Percentiles rank a stretch among this genome's conserved stretches.
phyloP scores from a whole-genome alignment of 2,888 invertebrate species.

The Eurytoma californica region DNA sequence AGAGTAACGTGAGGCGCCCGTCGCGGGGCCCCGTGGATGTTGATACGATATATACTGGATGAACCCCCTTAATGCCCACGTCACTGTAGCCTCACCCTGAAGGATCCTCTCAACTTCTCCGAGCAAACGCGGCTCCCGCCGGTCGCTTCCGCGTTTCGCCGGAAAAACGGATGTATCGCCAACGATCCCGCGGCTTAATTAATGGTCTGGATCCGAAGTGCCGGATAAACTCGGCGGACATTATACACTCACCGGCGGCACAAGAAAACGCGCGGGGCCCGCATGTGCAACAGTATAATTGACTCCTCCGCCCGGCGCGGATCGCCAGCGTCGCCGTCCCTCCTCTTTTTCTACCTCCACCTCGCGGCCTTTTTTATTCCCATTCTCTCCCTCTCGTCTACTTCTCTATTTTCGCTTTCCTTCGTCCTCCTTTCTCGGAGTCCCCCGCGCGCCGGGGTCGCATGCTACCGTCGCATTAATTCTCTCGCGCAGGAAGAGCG shows the following conservation, averaged over 20 bases:
- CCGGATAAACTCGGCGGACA: constrained; percentile 3
- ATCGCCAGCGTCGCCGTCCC: constrained; percentile 38
- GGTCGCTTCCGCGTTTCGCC: constrained; percentile 8
- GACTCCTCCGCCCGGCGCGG: constrained; percentile 16
- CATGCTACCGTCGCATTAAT: constrained; percentile 40
- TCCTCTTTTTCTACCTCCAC: constrained; percentile 46
- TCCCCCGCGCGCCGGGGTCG: constrained; percentile 28
- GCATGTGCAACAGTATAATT: constrained; percentile 24
- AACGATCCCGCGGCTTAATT: constrained; percentile 25
- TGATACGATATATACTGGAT: no score
- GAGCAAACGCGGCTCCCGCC: no score
- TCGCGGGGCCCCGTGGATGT: no score
- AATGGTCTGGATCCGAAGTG: constrained; percentile 22
- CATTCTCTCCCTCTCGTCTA: constrained; percentile 46
- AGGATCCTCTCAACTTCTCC: no score
- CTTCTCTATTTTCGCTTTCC: constrained; percentile 56
- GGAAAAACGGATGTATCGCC: constrained; percentile 27
- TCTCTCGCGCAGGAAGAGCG: constrained; percentile 21
- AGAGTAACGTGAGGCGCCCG: no score
- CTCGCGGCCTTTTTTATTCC: constrained; percentile 50
- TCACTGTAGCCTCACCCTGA: not conserved
- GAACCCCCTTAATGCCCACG: not conserved
- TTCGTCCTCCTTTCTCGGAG: constrained; percentile 51
- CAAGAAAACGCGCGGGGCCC: not conserved
- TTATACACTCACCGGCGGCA: no score